Evolutionary conservation across 1,140 invertebrate species (phyloP), one percentile per base, ranked within the genome.

Genomic region (Diorhabda sublineata): DNA sequence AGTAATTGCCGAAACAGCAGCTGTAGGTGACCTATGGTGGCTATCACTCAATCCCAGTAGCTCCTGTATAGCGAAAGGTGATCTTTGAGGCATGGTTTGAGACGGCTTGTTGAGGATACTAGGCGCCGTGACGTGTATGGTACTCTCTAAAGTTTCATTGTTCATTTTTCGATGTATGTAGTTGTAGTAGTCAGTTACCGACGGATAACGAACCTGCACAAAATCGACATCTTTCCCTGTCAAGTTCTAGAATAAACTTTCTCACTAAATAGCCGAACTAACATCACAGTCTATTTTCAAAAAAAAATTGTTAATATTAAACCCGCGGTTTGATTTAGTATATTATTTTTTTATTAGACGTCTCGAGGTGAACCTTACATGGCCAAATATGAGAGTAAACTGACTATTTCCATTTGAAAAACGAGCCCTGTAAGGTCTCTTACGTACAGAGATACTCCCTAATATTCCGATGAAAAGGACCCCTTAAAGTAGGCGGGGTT

Each of bases 61-160:
- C 84, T 96, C 93, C 81, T 96, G 93, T 78, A 96, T 96, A 72
- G 92, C 94, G 83, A 96, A 96, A 11, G 93, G 93, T 71, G 92
- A 94, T 74, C 93, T 85, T 82, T 95, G 92, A 72, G 92, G 92
- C 85, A 91, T 88, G 66, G 83, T 80, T 71, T 81, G 80, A 45
- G 79, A 76, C 56, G 80, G 78, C 59, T 81, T 80, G 71, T 79
- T 81, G 42, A 82, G 71, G n/a, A 81, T 81, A 60, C 79, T 79
- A 11, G 80, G 81, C n/a, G 81, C 80, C 42, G 81, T 81, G 69
- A 81, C 80, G 74, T 80, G 80, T 42, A 81, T 79, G 42, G 80
- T 81, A 66, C 76, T 76, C 65, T 79, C 78, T 77, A 78, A 73
- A 64, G 68, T 74, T 67, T 78, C 78, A 78, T 78, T 78, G 78